Percentiles rank a stretch among this genome's conserved stretches.
Conservation (phyloP, 2,888 invertebrate species). For the Halictus quadricinctus region DNA sequence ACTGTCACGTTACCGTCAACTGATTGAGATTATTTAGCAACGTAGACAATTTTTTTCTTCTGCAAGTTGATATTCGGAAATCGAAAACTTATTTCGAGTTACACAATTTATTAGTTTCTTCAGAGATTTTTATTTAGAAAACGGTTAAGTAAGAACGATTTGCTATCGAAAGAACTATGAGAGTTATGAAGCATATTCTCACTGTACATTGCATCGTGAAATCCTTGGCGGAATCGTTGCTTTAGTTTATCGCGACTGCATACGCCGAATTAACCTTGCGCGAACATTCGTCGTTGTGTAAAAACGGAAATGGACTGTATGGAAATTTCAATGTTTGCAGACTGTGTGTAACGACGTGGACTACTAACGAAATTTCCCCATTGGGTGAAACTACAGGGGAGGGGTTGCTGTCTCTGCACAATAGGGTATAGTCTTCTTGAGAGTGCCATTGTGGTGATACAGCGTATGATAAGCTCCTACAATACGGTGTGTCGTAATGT, state of each 20-base stretch:
- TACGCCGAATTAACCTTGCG: neutral
- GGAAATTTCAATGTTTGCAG: neutral
- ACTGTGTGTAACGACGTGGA: constrained; percentile 1
- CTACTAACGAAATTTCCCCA: neutral
- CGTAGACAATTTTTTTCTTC: no score
- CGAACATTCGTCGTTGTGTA: neutral
- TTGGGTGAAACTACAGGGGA: neutral
- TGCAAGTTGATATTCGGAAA: no score
- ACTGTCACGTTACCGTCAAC: no score
- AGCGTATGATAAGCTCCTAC: no score
- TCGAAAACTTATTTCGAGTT: no score
- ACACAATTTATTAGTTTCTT: no score
- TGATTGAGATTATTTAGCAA: no score
- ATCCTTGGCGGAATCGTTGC: neutral
- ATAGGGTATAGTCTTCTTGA: neutral
- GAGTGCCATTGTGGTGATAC: neutral
- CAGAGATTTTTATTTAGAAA: no score
- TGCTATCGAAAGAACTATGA: no score
- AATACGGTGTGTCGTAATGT: no score
- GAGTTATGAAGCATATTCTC: neutral
- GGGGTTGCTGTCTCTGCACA: neutral
- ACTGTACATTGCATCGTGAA: neutral
- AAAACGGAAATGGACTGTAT: neutral
- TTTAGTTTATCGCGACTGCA: neutral
- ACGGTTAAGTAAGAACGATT: no score